Conservation (phyloP, 2,888 invertebrate genomes). For the Thymelicus acteon region DNA sequence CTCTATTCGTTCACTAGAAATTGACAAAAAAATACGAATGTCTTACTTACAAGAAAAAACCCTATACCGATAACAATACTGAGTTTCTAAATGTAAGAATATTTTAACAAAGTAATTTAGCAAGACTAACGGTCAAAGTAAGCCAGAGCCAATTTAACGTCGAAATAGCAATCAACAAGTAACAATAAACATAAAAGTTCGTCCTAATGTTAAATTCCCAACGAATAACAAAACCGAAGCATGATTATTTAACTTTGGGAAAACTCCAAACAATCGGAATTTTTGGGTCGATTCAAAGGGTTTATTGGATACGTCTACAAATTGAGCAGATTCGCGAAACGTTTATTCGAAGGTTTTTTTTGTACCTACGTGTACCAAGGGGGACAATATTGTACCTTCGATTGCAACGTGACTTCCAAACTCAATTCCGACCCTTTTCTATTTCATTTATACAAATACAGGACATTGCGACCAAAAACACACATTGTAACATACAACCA, state of each 20-base stretch:
- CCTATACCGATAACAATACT: not conserved
- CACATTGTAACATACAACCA: too few relatives aligned
- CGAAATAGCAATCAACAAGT: not conserved
- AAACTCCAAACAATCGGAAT: conserved; percentile 25
- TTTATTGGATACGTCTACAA: conserved; percentile 37
- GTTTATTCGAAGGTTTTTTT: conserved; percentile 27
- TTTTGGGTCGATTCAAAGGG: conserved; percentile 36
- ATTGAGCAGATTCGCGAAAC: conserved; percentile 31
- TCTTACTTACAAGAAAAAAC: not conserved
- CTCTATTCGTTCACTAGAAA: too few relatives aligned
- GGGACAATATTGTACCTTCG: conserved; percentile 29
- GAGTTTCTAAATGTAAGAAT: not conserved
- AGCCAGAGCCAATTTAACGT: not conserved
- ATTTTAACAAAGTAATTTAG: not conserved
- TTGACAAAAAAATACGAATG: too few relatives aligned
- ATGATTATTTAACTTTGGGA: conserved; percentile 33
- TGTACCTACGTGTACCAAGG: conserved; percentile 23
- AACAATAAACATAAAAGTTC: conserved; percentile 13
- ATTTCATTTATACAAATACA: too few relatives aligned
- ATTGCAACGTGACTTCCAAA: conserved; percentile 18
- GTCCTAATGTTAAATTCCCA: conserved; percentile 17
- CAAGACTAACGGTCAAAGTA: not conserved
- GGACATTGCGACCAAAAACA: too few relatives aligned
- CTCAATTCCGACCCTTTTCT: not conserved
- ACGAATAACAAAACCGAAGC: conserved; percentile 31